Percentiles rank a stretch among this genome's conserved stretches.
These are phyloP conservation scores for Drosophila tropicalis DNA, from an alignment of 1,140 invertebrate species.

Conservation along the genomic window DNA sequence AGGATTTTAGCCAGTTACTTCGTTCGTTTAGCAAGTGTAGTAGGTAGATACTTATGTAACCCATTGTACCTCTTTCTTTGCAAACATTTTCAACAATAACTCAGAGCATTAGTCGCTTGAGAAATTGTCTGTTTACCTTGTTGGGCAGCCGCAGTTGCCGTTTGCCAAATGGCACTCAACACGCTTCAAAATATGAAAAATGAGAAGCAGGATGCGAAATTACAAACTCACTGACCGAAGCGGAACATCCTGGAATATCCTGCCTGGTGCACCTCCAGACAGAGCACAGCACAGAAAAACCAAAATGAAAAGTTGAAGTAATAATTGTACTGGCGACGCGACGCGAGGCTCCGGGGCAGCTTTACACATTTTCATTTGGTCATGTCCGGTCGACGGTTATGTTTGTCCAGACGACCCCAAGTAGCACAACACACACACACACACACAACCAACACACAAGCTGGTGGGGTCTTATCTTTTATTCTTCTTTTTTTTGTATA, in stretches of 20 bases:
- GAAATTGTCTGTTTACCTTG: slow-evolving; percentile 80
- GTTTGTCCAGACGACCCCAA: slow-evolving; percentile 83
- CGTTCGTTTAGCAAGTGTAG: no score
- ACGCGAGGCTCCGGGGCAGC: slow-evolving; percentile 54
- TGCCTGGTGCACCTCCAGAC: slow-evolving; percentile 72
- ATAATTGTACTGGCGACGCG: slow-evolving; percentile 62
- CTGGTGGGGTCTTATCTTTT: slow-evolving; percentile 31
- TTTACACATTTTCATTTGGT: slow-evolving; percentile 79
- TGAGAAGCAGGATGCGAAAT: slow-evolving; percentile 75
- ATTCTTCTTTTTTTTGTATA: slow-evolving; percentile 30
- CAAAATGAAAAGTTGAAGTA: slow-evolving; percentile 77
- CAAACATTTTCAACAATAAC: slow-evolving; percentile 65
- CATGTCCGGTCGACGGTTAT: slow-evolving; percentile 76
- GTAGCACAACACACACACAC: slow-evolving; percentile 60
- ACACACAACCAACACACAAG: slow-evolving; percentile 27
- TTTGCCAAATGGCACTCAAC: slow-evolving; percentile 76
- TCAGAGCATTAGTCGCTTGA: slow-evolving; percentile 77
- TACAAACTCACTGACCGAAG: slow-evolving; percentile 50
- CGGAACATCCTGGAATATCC: slow-evolving; percentile 58
- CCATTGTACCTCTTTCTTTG: background rate
- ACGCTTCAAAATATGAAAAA: slow-evolving; percentile 73
- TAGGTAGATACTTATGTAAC: background rate
- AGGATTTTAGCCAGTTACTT: no score
- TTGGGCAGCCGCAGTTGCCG: slow-evolving; percentile 58
- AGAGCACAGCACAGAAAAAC: slow-evolving; percentile 33